Evolutionary conservation across 2,113 vertebrate species (phyloP).

Genomic region (Platichthys flesus): DNA sequence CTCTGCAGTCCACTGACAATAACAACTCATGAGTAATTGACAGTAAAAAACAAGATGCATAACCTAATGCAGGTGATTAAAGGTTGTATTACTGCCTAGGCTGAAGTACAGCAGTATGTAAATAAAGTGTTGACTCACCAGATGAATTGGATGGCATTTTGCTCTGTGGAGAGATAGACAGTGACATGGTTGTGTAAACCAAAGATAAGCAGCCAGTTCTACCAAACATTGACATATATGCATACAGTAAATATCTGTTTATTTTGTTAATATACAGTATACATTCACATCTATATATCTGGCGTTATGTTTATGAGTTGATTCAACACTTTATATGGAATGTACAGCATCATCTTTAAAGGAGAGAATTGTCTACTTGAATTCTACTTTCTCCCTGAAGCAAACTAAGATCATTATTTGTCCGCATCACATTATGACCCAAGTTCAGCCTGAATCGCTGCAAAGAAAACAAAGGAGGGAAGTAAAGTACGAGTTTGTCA

Average conservation of each 20-base stretch:
- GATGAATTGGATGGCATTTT: slow-evolving; percentile 53
- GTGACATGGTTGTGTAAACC: neutral
- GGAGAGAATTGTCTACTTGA: neutral
- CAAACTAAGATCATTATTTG: neutral
- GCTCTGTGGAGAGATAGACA: slow-evolving; percentile 55
- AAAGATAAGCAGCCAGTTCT: neutral
- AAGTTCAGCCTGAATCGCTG: neutral
- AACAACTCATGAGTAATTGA: too few species aligned
- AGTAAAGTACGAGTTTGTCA: slow-evolving; percentile 10
- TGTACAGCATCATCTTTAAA: too few species aligned
- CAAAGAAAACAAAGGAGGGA: neutral
- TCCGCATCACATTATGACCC: too few species aligned
- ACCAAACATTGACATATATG: neutral
- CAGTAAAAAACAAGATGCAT: neutral
- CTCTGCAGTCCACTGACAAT: neutral
- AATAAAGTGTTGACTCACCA: slow-evolving; percentile 48
- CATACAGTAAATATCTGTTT: neutral
- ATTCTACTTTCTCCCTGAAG: neutral
- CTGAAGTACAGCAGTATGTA: neutral
- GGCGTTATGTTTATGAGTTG: too few species aligned
- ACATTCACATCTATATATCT: too few species aligned
- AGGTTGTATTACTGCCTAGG: neutral
- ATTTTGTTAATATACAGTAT: neutral
- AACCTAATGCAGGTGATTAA: neutral
- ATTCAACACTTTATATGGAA: too few species aligned